Base-by-base conservation (phyloP, 2,888 invertebrate genomes). In the Teinopalpus imperialis region DNA sequence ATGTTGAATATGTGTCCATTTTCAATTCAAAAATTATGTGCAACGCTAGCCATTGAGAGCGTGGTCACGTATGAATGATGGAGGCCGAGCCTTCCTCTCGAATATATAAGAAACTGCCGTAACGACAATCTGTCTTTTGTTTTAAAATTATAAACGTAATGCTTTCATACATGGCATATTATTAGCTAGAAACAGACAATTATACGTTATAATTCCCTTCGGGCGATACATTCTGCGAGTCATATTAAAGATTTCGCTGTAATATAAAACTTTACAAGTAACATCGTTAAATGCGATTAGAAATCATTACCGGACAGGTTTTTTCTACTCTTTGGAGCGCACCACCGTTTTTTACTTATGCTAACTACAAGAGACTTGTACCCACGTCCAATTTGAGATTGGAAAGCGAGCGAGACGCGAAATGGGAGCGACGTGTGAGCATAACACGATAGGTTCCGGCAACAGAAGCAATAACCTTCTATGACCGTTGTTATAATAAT, bases 51-150 rank as follows among this genome's bases (percentile, higher is more conserved):
- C 64, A 67, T 68, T 67, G 59, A 60, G 60, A 61, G 52, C 59
- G 54, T 54, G 57, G 57, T 63, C 70, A 69, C 69, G 68, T 70
- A 67, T 57, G 32, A 39, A 43, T 18, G 50, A 32, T 36, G 34
- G 43, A 16, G 27, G 26, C 13, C 12, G 27, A 20, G 18, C 12
- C 9, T 12, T n/a, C 29, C 20, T 13, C 24, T 16, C 66, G 67
- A 64, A 52, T 52, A 53, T 63, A 59, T 57, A 63, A 71, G 73
- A 70, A 68, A 63, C 61, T 45, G 56, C 56, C 63, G 68, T 74
- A 69, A 69, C 52, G 54, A 60, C 69, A 66, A 64, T 66, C 2
- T 13, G 20, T 13, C 8, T 13, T n/a, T n/a, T 35, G 21, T 35
- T 34, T 20, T 9, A 1, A 18, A 34, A 34, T 18, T 9, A 21